Percentiles rank a stretch among this genome's conserved stretches.
Evolutionary conservation across 2,113 vertebrate species (phyloP).

Genomic region (Sitta europaea): DNA sequence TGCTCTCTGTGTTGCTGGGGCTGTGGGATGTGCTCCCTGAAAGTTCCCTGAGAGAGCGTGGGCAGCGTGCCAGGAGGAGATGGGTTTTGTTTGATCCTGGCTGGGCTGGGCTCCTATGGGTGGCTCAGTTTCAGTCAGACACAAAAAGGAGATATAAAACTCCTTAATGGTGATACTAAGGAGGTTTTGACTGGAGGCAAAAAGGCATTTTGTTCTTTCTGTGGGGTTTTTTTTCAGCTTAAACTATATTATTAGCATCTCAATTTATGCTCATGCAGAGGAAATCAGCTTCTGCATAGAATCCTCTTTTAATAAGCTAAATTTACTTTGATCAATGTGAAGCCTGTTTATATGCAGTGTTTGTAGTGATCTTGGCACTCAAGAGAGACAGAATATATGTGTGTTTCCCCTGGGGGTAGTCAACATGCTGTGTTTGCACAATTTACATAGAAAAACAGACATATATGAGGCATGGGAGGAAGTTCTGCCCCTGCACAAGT

Average conservation of each 20-base stretch:
- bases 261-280: not conserved
- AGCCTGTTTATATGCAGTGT: not conserved
- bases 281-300: not conserved
- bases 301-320: constrained; percentile 1
- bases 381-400: not conserved
- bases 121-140: not conserved
- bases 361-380: not conserved
- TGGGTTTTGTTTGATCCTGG: not conserved
- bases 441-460: not conserved
- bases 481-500: not conserved
- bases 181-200: constrained; percentile 23
- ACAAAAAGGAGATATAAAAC: not conserved
- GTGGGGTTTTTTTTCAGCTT: not conserved
- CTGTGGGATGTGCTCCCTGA: not conserved
- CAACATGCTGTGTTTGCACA: not conserved
- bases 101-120: not conserved
- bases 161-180: not conserved
- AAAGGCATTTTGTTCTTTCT: constrained; percentile 35
- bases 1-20: not conserved
- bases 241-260: not conserved
- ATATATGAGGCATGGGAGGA: not conserved
- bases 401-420: not conserved
- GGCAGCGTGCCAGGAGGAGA: not conserved
- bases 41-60: fast-evolving
- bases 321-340: constrained; percentile 36